phyloP scores from a whole-genome alignment of 2,797 vertebrate genomes.

The Enteromius radiatus region DNA sequence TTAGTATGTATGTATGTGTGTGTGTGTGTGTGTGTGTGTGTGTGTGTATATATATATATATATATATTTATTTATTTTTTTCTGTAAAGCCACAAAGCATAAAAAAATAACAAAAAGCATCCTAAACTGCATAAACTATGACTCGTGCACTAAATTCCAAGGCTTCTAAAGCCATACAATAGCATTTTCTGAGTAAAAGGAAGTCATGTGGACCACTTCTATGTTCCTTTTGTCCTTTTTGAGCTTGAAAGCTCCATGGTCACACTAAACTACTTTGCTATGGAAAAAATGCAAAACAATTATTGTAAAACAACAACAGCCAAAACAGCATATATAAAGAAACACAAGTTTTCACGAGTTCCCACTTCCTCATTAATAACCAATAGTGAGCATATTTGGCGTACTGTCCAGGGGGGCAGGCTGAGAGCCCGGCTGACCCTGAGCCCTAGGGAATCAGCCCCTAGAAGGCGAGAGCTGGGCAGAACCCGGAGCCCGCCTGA shows the following conservation, averaged over 20 bases:
- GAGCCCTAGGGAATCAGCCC: no score
- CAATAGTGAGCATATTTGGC: no score
- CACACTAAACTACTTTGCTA: background rate
- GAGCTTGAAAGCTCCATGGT: background rate
- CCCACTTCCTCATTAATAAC: no score
- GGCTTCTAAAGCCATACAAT: background rate
- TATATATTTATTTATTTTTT: background rate
- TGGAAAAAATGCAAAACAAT: background rate
- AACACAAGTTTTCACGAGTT: no score
- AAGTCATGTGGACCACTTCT: background rate
- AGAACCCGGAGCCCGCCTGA: no score
- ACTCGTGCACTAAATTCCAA: background rate
- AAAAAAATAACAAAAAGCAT: background rate
- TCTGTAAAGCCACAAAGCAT: background rate
- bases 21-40: no score
- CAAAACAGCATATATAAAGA: background rate
- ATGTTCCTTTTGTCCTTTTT: background rate
- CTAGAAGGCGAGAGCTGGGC: no score
- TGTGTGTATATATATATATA: no score
- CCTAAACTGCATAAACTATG: background rate
- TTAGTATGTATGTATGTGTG: background rate
- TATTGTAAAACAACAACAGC: background rate
- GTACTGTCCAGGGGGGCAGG: no score
- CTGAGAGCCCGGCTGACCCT: no score
- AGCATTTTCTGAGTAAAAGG: background rate